Base-by-base conservation (phyloP, 35 echinoderm and acorn worm genomes). In the Strongylocentrotus purpuratus region DNA sequence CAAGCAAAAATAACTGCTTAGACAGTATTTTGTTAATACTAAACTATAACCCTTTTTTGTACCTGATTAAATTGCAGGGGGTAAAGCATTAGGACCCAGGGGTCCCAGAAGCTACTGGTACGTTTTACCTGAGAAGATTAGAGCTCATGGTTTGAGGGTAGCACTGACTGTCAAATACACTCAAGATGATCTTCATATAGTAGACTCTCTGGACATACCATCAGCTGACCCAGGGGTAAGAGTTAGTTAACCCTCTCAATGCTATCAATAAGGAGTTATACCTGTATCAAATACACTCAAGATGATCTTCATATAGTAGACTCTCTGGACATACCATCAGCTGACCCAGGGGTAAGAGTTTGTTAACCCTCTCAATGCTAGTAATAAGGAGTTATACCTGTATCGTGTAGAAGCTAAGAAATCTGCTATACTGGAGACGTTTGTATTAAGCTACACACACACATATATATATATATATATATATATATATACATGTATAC, bases 41-140 rank as follows among this genome's bases (percentile, higher is more conserved):
- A 41, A 41, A 41, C 35, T 41, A 41, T 41, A 41, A 41, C 35
- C 35, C 35, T 41, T 41, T 41, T 41, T 41, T 41, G 35, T 1
- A 41, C 17, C 11, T 59, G 33, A 32, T 46, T 88, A 0, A 88
- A 9, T 89, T 89, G 11, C 88, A 98, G 98, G 98, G 95, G 98
- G 98, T 85, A 94, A 94, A 89, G 96, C 98, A 18, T 93, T 96
- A 45, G 97, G 95, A 46, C 96, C 98, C 0, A 94, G 97, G 46
- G 97, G 98, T 25, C 96, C 97, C 32, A 95, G 50, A 11, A 97
- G 96, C 48, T 99, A 98, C 97, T 99, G 98, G 98, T 99, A 98
- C 94, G 95, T 97, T 45, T 86, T 99, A 20, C 97, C 98, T 7
- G 45, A 94, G 17, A 78, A 60, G n/a, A 94, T 96, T 17, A 55